Evolutionary conservation across 1,140 invertebrate genomes (phyloP), one percentile per base, ranked within the genome.

Genomic region (Druon quercuslanigerum): DNA sequence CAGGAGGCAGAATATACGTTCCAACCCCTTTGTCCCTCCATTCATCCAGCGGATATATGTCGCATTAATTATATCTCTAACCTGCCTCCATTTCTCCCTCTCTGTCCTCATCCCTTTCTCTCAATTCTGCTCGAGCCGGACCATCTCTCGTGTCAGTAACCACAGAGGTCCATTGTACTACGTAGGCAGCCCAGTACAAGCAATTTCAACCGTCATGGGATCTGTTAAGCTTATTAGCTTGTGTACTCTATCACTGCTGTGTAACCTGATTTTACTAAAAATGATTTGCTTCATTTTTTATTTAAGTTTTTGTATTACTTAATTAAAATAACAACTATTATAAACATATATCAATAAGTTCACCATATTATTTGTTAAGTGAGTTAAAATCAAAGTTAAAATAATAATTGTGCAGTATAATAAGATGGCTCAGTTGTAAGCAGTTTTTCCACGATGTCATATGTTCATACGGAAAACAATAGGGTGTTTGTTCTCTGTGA

Each of bases 181-280:
- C 74, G 77, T 71, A 79, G 72, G 71, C 74, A 82, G 71, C 33
- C 73, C 79, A 76, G 80, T 80, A 79, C 79, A 83, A 82, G 79
- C 78, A 81, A 83, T 83, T 86, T 83, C 81, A 82, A 81, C 79
- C 80, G 74, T 80, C 75, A 76, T 75, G 84, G 84, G 87, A 88
- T 88, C 88, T 85, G 86, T 89, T 87, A 85, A 88, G 88, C 86
- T 89, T 88, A 88, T 90, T 88, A 88, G 84, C 83, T 79, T 87
- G 88, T 87, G 84, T 85, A 82, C 77, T 82, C 74, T 60, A 66
- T 17, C 52, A 51, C 56, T 60, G 57, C 73, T 66, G 50, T 75
- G 12, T 46, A 73, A 73, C 72, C n/a, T 52, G 76, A 76, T 78
- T 82, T 82, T n/a, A 71, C 77, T 73, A 75, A 75, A 77, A 81